Conservation (phyloP, 2,888 invertebrate genomes). For the Portevinia maculata region DNA sequence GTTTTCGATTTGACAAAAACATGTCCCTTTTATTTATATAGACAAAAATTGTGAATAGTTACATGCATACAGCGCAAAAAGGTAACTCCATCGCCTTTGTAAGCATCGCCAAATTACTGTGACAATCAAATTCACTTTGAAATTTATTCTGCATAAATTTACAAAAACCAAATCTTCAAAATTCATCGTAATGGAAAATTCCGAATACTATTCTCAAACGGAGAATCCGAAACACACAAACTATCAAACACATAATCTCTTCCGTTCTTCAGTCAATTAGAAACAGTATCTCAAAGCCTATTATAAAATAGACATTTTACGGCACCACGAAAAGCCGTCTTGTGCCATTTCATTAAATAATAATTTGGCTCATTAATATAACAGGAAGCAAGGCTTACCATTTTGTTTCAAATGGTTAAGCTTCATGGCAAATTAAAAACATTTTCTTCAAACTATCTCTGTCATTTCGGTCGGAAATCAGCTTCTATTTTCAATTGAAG, state of each 20-base stretch:
- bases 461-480: background rate
- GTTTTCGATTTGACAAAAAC: too few relatives aligned
- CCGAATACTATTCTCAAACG: background rate
- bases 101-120: constrained; percentile 13
- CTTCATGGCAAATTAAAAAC: background rate
- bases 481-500: background rate
- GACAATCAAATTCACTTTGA: constrained; percentile 32
- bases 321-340: background rate
- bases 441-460: background rate
- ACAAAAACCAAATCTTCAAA: background rate
- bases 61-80: too few relatives aligned
- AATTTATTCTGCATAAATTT: background rate
- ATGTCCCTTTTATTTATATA: too few relatives aligned
- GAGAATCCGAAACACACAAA: constrained; percentile 10
- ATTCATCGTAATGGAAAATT: constrained; percentile 15
- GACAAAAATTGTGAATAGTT: too few relatives aligned
- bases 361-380: constrained; percentile 15
- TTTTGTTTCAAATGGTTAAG: background rate
- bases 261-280: constrained; percentile 7
- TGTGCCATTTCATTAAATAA: constrained; percentile 19
- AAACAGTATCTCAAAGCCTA: constrained; percentile 3
- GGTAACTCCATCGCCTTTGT: background rate
- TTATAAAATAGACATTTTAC: constrained; percentile 5
- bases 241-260: background rate
- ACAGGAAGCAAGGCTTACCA: background rate